These are phyloP conservation scores for Ginglymostoma cirratum DNA, from an alignment of 2,113 vertebrate genomes.

Conservation along the genomic window DNA sequence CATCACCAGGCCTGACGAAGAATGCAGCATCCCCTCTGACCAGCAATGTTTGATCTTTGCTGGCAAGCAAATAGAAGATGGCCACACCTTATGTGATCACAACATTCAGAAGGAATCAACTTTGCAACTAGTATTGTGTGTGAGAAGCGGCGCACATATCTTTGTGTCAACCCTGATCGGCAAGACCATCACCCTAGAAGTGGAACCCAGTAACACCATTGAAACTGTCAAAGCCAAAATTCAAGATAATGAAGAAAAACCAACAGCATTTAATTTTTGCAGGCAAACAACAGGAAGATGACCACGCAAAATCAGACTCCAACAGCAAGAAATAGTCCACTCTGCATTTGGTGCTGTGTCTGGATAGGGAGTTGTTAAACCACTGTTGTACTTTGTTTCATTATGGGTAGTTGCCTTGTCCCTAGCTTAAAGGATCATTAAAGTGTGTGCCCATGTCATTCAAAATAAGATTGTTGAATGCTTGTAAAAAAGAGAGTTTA, in stretches of 20 bases:
- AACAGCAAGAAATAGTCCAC: slow-evolving; percentile 72
- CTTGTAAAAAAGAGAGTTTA: not conserved
- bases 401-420: not conserved
- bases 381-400: slow-evolving; percentile 38
- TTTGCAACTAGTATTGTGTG: slow-evolving; percentile 64
- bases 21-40: slow-evolving; percentile 48
- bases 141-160: slow-evolving; percentile 73
- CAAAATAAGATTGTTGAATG: slow-evolving; percentile 30
- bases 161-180: slow-evolving; percentile 68
- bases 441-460: slow-evolving; percentile 25
- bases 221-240: slow-evolving; percentile 73
- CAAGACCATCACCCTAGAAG: slow-evolving; percentile 65
- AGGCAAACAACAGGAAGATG: slow-evolving; percentile 54
- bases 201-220: slow-evolving; percentile 70
- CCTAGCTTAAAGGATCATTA: slow-evolving; percentile 13
- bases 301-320: slow-evolving; percentile 59
- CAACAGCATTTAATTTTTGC: slow-evolving; percentile 58
- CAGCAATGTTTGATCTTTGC: slow-evolving; percentile 43
- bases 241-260: slow-evolving; percentile 67
- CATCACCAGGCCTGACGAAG: slow-evolving; percentile 43
- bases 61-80: slow-evolving; percentile 46
- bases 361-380: slow-evolving; percentile 57
- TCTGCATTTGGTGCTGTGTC: slow-evolving; percentile 63
- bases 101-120: slow-evolving; percentile 72
- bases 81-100: slow-evolving; percentile 58